Conservation (phyloP, 2,888 invertebrate species). For the Hydriomena furcata region DNA sequence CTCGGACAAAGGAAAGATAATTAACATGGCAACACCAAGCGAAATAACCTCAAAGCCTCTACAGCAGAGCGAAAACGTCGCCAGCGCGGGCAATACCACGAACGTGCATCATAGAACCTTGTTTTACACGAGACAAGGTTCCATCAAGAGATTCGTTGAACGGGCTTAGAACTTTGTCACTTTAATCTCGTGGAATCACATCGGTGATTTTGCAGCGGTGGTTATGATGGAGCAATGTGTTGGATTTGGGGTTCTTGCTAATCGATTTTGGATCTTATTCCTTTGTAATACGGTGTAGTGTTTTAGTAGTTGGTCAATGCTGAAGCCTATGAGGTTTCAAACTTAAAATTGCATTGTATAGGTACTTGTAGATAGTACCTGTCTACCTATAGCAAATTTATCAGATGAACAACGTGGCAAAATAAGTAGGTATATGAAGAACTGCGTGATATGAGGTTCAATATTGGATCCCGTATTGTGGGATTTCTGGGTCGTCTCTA, state of each 20-base stretch:
- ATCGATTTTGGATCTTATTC: slow-evolving; percentile 41
- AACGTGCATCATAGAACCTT: slow-evolving; percentile 50
- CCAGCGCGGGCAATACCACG: slow-evolving; percentile 58
- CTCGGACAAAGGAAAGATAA: slow-evolving; percentile 36
- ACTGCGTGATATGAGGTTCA: no score
- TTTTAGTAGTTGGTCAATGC: slow-evolving; percentile 29
- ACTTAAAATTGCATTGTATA: no score
- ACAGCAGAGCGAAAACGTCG: slow-evolving; percentile 66
- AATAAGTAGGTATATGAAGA: no score
- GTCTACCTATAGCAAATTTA: no score
- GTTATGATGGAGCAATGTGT: slow-evolving; percentile 43
- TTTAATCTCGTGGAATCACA: slow-evolving; percentile 35
- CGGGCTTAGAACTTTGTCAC: slow-evolving; percentile 53
- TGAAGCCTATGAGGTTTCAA: slow-evolving; percentile 60
- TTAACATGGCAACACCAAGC: slow-evolving; percentile 59
- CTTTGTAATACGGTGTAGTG: slow-evolving; percentile 29
- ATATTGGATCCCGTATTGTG: no score
- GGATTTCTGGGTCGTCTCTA: no score
- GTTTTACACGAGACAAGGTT: slow-evolving; percentile 48
- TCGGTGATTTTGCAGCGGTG: slow-evolving; percentile 50
- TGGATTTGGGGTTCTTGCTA: slow-evolving; percentile 29
- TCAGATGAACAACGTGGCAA: no score
- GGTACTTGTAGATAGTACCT: no score
- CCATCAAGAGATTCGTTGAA: slow-evolving; percentile 43
- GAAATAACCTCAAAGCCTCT: slow-evolving; percentile 75